A percentile compares a stretch with the other conserved stretches of the same genome.
phyloP scores from a whole-genome alignment of 2,113 vertebrate species.

The Neolamprologus fasciatus region DNA sequence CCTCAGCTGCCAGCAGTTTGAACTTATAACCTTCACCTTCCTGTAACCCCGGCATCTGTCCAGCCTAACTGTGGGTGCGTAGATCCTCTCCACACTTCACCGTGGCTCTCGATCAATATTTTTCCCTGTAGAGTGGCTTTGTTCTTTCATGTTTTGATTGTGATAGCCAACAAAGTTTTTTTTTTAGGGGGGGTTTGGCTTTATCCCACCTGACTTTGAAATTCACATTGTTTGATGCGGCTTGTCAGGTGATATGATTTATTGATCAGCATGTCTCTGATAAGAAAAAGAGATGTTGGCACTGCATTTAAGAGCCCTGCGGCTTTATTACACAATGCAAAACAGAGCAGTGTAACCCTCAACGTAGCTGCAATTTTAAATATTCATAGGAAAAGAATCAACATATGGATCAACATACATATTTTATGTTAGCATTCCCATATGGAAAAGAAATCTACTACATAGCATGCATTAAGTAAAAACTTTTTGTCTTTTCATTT shows the following conservation, averaged over 20 bases:
- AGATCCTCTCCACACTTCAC: constrained; percentile 39
- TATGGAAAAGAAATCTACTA: constrained; percentile 1
- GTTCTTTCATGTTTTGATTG: constrained; percentile 52
- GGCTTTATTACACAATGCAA: constrained; percentile 2
- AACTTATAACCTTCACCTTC: constrained; percentile 43
- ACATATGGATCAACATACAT: constrained; percentile 65
- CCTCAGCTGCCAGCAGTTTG: constrained; percentile 24
- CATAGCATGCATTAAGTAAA: constrained; percentile 4
- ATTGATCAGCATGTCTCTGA: constrained; percentile 38
- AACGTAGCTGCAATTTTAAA: constrained; percentile 36
- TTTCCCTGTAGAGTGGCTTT: neutral
- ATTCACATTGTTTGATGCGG: constrained; percentile 26
- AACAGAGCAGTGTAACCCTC: neutral
- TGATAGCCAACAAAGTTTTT: constrained; percentile 19
- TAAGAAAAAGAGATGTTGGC: neutral
- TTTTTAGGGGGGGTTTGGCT: neutral
- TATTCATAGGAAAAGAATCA: constrained; percentile 57
- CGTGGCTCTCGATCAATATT: constrained; percentile 51
- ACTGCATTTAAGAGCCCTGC: constrained; percentile 9
- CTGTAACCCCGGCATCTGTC: constrained; percentile 54
- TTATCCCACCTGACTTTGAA: constrained; percentile 5
- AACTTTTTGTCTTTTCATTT: constrained; percentile 31
- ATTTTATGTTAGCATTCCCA: constrained; percentile 47
- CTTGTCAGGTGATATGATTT: constrained; percentile 49
- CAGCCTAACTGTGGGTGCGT: constrained; percentile 3